Evolutionary conservation across 1,140 invertebrate genomes (phyloP), one percentile per base, ranked within the genome.

Genomic region (Nomia melanderi): DNA sequence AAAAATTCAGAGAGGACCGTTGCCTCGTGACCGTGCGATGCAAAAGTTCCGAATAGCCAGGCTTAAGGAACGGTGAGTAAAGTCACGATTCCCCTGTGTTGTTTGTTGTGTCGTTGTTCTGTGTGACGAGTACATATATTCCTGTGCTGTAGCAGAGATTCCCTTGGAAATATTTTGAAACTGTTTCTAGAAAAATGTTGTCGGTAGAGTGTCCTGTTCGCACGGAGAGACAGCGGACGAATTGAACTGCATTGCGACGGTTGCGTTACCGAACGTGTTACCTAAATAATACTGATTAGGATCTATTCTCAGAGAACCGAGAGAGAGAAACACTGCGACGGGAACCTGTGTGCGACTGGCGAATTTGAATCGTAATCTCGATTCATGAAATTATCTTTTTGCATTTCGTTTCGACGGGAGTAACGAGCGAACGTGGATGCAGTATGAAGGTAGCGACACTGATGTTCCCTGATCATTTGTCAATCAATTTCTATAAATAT

Each of bases 181-280:
- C 1, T 23, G n/a, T 8, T 12, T 2, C 23, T 31, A 5, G 11
- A 8, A 44, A 36, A 20, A 17, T 44, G 14, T 3, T 75, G 1
- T 6, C 9, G 17, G 31, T 56, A n/a, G 4, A 29, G 1, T 14
- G 2, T 17, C 56, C 29, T 20, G n/a, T 2, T 31, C n/a, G n/a
- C 0, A 33, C 57, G 31, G 7, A 8, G 33, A 2, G 20, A 65
- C 39, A 29, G 14, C 11, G 20, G 62, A 39, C 25, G 44, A 65
- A 65, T 29, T 31, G 71, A 74, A 59, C 73, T 69, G 73, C 73
- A 76, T 76, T 76, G 73, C 73, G 73, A 69, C 73, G 39, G 23
- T 36, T n/a, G 31, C 23, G 23, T 39, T 12, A 39, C 29, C 17
- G 17, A 59, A 17, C 8, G 11, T 31, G 2, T 31, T 41, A 29